These are phyloP conservation scores for Lycophotia porphyrea DNA, from an alignment of 2,888 invertebrate species.

Conservation along the genomic window DNA sequence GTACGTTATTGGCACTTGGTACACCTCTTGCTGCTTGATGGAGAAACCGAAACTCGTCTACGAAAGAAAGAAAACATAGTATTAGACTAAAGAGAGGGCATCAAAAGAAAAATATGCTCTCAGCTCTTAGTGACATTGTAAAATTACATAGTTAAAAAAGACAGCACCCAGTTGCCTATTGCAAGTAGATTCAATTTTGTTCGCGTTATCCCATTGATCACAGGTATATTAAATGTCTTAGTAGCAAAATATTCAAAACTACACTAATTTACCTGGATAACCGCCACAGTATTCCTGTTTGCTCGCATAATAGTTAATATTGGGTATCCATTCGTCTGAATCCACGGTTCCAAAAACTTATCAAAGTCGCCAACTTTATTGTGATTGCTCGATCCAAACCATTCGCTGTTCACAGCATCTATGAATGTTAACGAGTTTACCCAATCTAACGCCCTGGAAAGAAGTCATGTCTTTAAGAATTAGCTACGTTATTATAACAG, in stretches of 20 bases:
- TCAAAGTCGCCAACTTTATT: conserved; percentile 67
- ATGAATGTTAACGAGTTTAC: conserved; percentile 74
- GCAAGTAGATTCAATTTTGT: too few species aligned
- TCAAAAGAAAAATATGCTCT: neutral
- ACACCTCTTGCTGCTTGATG: neutral
- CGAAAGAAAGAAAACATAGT: conserved; percentile 3
- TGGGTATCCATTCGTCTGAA: conserved; percentile 76
- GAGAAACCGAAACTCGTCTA: conserved; percentile 56
- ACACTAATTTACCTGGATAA: conserved; percentile 72
- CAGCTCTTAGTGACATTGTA: neutral
- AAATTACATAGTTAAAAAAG: too few species aligned
- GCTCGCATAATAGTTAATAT: neutral
- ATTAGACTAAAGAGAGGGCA: neutral
- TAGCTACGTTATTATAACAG: neutral
- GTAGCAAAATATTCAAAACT: neutral
- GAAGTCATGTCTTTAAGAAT: neutral
- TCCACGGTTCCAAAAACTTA: conserved; percentile 77
- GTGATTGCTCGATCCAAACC: conserved; percentile 55
- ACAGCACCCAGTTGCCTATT: too few species aligned
- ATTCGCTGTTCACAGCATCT: conserved; percentile 76
- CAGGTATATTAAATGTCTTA: neutral
- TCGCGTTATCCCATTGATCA: neutral
- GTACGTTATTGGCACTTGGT: conserved; percentile 87
- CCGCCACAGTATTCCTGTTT: neutral
- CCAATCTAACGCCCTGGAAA: conserved; percentile 72